Percentiles rank a stretch among this genome's conserved stretches.
phyloP scores from a whole-genome alignment of 2,113 vertebrate species.

The Antechinus stuartii region DNA sequence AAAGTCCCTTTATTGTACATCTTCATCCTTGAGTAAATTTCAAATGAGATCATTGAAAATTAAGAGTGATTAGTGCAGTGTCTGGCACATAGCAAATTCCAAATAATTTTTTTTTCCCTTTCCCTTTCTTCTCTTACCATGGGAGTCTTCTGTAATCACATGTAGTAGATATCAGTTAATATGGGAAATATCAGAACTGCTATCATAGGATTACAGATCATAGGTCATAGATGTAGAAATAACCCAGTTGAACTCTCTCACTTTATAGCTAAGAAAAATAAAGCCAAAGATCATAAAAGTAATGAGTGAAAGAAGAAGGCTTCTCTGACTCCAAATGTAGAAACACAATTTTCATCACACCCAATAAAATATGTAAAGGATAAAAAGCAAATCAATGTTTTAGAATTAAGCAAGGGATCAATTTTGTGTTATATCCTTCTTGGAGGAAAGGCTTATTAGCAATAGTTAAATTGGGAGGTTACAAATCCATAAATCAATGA shows the following conservation, averaged over 20 bases:
- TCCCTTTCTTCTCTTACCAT: not conserved
- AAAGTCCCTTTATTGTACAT: not conserved
- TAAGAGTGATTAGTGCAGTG: not conserved
- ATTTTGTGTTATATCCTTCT: not conserved
- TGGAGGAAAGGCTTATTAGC: accelerated
- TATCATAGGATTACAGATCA: not conserved
- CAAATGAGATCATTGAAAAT: not conserved
- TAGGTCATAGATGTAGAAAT: not conserved
- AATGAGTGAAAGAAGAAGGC: not conserved
- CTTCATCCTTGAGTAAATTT: not conserved
- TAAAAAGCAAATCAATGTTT: not conserved
- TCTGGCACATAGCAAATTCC: not conserved
- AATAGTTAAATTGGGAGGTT: not conserved
- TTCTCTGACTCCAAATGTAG: not conserved
- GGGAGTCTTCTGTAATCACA: not conserved
- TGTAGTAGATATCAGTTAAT: not conserved
- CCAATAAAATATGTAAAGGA: not conserved
- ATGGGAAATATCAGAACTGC: not conserved
- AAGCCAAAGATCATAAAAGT: not conserved
- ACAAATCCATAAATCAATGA: too few relatives aligned
- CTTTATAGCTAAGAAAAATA: not conserved
- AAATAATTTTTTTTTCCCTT: not conserved
- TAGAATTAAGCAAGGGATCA: not conserved
- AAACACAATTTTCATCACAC: not conserved
- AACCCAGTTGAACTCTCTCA: not conserved